Base-by-base conservation (phyloP, 1,140 invertebrate species). In the Megalopta genalis region DNA sequence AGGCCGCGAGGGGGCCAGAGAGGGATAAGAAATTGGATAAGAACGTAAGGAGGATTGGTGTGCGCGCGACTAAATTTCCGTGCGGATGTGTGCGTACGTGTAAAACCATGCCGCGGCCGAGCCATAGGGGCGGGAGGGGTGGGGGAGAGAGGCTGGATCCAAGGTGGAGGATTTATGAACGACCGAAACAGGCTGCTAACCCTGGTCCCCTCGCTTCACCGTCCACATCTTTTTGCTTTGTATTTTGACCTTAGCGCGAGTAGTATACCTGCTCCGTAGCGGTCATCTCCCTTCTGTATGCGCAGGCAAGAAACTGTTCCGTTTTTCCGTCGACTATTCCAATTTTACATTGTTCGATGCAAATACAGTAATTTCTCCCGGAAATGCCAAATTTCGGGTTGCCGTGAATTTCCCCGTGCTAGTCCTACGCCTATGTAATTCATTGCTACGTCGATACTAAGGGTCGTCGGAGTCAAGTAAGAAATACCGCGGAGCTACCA, bases 161-260 rank as follows among this genome's bases (percentile, higher is more conserved):
- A 85, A 85, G 80, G 82, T 84, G 82, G 88, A 89, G 88, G 90
- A 92, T 92, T 92, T 92, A 92, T 91, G 91, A 91, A 90, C 87
- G 88, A 82, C 86, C 89, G 85, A 91, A 91, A 91, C 87, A 86
- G 89, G 87, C 88, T 89, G 86, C 82, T 81, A 86, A 88, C 86
- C 77, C 77, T 82, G 84, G 81, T 77, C 81, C 74, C 82, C 32
- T 86, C 71, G 82, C 79, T 65, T 46, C 73, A 68, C 59, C 84
- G 74, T 84, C 77, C 68, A 68, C 77, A 80, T 84, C 75, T 82
- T 84, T 85, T 88, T 89, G 63, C 74, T 86, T 86, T 65, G 84
- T 86, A 80, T 86, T 77, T 78, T 81, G 85, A 77, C 81, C 84
- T 86, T 83, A 86, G 72, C 74, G 72, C 70, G 84, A 81, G 81